Evolutionary conservation across 2,113 vertebrate species (phyloP), one percentile per base, ranked within the genome.

Genomic region (Sciurus niger): DNA sequence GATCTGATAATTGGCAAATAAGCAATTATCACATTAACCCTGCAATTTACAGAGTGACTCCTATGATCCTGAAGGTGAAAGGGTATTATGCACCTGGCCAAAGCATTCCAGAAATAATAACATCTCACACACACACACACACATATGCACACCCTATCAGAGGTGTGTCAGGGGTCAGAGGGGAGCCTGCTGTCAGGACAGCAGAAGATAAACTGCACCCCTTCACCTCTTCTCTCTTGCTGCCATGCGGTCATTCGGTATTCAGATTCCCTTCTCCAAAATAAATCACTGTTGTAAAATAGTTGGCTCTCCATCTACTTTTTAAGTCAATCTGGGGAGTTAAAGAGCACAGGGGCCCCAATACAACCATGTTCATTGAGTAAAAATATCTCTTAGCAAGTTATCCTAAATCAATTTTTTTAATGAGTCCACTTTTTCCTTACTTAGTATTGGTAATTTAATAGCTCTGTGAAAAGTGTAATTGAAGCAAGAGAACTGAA

Each of bases 381-480:
- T 87, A 95, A 96, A 97, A 93, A 84, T 89, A 74, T 90, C 95
- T 90, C 95, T 92, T 93, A 80, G 79, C 70, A 89, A 97, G 70
- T 95, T 94, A 77, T 96, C 92, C 94, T 92, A 78, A 91, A 92
- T 96, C 87, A 84, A 79, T 89, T 92, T 86, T 94, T 96, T 79
- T 73, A 97, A 90, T 97, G 95, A 97, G 84, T 85, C 60, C 25
- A 88, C 72, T 86, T 96, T 96, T 76, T 25, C 4, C 90, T 74
- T 89, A 89, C 76, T 95, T 80, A 90, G 91, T 93, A 70, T 76
- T 86, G n/a, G 79, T 97, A 95, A 98, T 90, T 96, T 96, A 96
- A 97, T 77, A 95, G 80, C 79, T 70, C 82, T 63, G 58, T n/a
- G n/a, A 60, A 96, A 94, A 91, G 32, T 40, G 55, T 91, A 93